Conservation (phyloP, 2,888 invertebrate genomes). For the Ichneumoninae sp. region DNA sequence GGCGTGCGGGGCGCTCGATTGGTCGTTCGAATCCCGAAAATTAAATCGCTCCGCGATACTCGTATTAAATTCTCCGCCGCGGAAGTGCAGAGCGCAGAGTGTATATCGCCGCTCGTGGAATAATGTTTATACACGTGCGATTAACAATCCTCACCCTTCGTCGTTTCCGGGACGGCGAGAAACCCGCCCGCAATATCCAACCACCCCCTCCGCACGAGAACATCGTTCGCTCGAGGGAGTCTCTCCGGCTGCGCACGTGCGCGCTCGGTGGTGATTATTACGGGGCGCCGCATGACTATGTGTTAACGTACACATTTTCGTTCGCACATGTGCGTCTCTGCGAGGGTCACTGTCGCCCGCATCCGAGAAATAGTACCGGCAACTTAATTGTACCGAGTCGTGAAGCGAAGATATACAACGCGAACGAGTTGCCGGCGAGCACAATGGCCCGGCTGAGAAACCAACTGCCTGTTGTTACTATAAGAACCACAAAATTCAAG, state of each 20-base stretch:
- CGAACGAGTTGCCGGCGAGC: not conserved
- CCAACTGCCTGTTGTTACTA: not conserved
- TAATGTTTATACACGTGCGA: conserved; percentile 43
- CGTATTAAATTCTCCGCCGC: conserved; percentile 8
- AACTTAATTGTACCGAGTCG: conserved; percentile 66
- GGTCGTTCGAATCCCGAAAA: conserved; percentile 42
- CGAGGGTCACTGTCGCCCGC: conserved; percentile 22
- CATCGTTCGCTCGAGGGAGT: conserved; percentile 54
- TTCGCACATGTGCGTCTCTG: conserved; percentile 16
- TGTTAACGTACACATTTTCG: conserved; percentile 8
- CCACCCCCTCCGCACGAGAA: conserved; percentile 38
- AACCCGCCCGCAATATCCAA: conserved; percentile 9
- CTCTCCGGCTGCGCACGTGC: conserved; percentile 58
- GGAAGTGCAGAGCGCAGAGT: not conserved
- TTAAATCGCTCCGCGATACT: conserved; percentile 52
- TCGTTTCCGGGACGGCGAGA: conserved; percentile 26
- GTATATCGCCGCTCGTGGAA: conserved; percentile 22
- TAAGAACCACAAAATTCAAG: not conserved
- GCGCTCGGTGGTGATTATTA: conserved; percentile 62
- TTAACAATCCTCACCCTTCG: conserved; percentile 39
- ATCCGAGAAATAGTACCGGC: conserved; percentile 51
- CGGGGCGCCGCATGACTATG: conserved; percentile 53
- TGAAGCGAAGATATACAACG: conserved; percentile 61
- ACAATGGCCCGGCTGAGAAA: conserved; percentile 22
- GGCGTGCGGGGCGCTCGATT: conserved; percentile 36